Evolutionary conservation across 2,888 invertebrate genomes (phyloP).

Genomic region (Gortyna flavago): DNA sequence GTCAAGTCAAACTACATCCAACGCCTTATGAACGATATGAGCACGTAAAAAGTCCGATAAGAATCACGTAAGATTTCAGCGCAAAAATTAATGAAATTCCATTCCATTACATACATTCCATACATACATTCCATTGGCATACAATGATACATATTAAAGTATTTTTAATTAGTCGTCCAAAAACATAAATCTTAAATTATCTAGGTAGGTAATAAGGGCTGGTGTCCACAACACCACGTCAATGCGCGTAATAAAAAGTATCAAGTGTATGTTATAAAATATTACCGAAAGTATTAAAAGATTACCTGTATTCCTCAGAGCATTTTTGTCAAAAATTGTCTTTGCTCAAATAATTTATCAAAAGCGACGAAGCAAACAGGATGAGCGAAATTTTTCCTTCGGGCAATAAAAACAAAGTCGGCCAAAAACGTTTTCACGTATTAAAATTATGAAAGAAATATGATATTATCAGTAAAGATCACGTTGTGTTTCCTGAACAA

Average conservation of each 20-base stretch:
- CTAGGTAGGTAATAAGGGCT: too few relatives aligned
- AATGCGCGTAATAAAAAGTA: background rate
- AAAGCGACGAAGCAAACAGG: slow-evolving; percentile 34
- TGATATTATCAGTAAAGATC: slow-evolving; percentile 23
- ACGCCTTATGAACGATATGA: background rate
- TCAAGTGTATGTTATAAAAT: background rate
- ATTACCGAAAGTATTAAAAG: slow-evolving; percentile 9
- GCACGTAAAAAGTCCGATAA: background rate
- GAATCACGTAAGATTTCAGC: background rate
- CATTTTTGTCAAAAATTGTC: slow-evolving; percentile 25
- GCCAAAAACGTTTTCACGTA: slow-evolving; percentile 26
- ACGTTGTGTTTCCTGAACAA: background rate
- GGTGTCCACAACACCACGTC: too few relatives aligned
- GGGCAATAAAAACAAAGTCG: slow-evolving; percentile 5
- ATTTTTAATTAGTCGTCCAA: background rate
- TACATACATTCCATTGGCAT: background rate
- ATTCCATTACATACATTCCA: too few relatives aligned
- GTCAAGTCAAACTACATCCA: background rate
- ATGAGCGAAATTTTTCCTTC: slow-evolving; percentile 22
- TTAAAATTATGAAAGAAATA: slow-evolving; percentile 15
- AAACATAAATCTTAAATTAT: background rate
- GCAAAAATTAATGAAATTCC: background rate
- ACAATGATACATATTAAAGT: too few relatives aligned
- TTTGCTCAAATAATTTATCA: slow-evolving; percentile 46
- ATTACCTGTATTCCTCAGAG: background rate